Conservation (phyloP, 2,797 vertebrate genomes). For the Pantherophis alleghaniensis region DNA sequence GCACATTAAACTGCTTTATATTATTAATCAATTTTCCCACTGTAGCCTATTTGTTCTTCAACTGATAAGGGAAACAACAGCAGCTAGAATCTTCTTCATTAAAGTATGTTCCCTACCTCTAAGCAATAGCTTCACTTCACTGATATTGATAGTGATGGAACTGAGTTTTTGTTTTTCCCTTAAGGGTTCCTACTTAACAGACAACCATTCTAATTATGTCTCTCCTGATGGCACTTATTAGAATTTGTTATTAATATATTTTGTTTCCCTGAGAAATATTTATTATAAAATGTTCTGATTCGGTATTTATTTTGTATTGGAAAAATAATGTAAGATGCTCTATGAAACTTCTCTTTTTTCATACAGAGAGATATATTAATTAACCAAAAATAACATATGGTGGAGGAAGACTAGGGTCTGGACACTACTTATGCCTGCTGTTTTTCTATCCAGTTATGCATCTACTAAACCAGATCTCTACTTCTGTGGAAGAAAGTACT, state of each 20-base stretch:
- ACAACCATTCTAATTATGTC: background rate
- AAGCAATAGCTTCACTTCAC: background rate
- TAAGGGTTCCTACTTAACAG: background rate
- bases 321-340: background rate
- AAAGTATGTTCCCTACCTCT: background rate
- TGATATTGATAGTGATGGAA: background rate
- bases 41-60: background rate
- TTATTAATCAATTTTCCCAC: background rate
- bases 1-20: background rate
- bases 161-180: background rate
- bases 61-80: background rate
- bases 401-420: background rate
- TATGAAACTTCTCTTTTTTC: background rate
- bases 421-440: background rate
- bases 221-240: background rate
- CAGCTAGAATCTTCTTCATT: background rate
- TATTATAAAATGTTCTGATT: background rate
- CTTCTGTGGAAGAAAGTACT: background rate
- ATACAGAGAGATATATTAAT: background rate
- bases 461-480: background rate
- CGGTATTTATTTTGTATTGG: background rate
- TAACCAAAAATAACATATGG: background rate
- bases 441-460: background rate
- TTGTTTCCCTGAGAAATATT: background rate
- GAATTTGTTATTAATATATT: background rate